phyloP scores from a whole-genome alignment of 1,140 invertebrate genomes.

The Lepidurus apus region DNA sequence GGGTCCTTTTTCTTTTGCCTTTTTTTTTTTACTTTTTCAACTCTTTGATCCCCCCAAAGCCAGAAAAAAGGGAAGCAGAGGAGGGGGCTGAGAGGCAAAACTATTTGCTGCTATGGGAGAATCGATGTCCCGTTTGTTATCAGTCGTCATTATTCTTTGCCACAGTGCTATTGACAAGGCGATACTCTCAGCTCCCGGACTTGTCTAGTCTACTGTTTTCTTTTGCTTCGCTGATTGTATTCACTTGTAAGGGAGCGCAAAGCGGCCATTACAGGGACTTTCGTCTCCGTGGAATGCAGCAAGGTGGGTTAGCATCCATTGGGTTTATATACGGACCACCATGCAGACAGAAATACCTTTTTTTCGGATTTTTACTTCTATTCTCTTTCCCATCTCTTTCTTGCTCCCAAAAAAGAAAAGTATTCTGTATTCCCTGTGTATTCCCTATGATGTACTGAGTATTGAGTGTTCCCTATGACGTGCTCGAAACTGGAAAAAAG shows the following conservation, averaged over 20 bases:
- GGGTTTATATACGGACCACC: background rate
- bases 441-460: no score
- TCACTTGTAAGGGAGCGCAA: constrained; percentile 21
- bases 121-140: constrained; percentile 22
- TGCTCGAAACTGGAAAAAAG: background rate
- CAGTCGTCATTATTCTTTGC: constrained; percentile 5
- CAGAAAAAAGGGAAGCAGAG: background rate
- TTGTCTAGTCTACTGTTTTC: constrained; percentile 4
- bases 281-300: constrained; percentile 3
- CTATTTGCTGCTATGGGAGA: background rate
- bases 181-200: constrained; percentile 15
- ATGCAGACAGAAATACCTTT: constrained; percentile 16
- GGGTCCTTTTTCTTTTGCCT: background rate
- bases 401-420: background rate
- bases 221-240: background rate
- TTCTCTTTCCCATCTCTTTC: background rate
- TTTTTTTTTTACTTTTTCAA: background rate
- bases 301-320: constrained; percentile 19
- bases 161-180: constrained; percentile 13
- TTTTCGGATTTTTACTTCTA: background rate
- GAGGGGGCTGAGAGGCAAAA: background rate
- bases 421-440: no score
- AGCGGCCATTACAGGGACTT: background rate
- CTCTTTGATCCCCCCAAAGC: background rate
- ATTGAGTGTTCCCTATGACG: background rate